Conservation (phyloP, 2,113 vertebrate genomes). For the Nyctibius bracteatus region DNA sequence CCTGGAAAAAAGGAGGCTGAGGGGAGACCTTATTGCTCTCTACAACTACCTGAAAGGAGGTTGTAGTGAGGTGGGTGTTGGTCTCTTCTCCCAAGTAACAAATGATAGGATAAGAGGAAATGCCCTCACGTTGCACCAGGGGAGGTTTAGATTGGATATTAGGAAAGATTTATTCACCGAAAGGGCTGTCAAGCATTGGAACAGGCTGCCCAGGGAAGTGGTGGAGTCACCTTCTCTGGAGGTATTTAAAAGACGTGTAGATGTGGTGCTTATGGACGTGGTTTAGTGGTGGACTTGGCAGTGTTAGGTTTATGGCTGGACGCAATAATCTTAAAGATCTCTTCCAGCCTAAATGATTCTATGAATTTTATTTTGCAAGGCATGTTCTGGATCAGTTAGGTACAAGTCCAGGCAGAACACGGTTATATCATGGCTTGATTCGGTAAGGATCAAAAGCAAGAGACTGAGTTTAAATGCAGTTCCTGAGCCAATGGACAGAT, state of each 20-base stretch:
- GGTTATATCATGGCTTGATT: not conserved
- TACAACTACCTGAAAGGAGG: too few relatives aligned
- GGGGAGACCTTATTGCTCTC: too few relatives aligned
- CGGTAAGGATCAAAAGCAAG: not conserved
- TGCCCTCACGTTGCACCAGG: too few relatives aligned
- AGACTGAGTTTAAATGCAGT: not conserved
- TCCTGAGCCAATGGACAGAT: not conserved
- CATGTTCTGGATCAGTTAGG: not conserved
- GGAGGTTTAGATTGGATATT: not conserved
- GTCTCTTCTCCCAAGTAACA: too few relatives aligned
- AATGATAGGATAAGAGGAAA: too few relatives aligned
- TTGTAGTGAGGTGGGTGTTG: too few relatives aligned
- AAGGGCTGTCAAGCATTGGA: not conserved
- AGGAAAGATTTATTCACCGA: not conserved
- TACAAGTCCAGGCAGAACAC: not conserved
- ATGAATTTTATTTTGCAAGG: not conserved
- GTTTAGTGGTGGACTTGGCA: not conserved
- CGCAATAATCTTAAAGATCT: too few relatives aligned
- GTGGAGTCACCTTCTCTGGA: not conserved
- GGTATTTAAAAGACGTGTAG: too few relatives aligned
- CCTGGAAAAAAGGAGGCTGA: too few relatives aligned
- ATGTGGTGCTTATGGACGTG: not conserved
- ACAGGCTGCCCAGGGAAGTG: not conserved
- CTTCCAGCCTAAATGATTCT: too few relatives aligned
- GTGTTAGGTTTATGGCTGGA: too few relatives aligned